Percentiles rank a stretch among this genome's conserved stretches.
phyloP scores from a whole-genome alignment of 2,113 vertebrate species.

The Sardina pilchardus region DNA sequence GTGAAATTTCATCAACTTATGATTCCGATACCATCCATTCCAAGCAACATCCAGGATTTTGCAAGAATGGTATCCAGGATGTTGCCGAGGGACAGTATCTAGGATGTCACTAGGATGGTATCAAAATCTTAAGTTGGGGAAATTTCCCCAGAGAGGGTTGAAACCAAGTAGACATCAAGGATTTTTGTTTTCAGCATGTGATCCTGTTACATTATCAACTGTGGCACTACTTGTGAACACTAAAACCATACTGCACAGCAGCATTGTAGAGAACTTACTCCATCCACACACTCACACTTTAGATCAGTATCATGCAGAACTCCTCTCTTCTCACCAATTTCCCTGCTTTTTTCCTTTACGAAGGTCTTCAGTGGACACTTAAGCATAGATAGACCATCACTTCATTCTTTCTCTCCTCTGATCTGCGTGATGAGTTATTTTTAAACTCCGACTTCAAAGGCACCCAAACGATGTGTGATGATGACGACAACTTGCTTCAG shows the following conservation, averaged over 20 bases:
- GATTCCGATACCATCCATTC: too few species aligned
- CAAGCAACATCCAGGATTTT: too few species aligned
- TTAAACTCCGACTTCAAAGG: neutral
- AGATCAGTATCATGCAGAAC: neutral
- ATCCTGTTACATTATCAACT: too few species aligned
- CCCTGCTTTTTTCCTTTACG: neutral
- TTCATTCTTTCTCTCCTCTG: neutral
- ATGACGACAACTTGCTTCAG: neutral
- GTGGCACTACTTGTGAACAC: neutral
- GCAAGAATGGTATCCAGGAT: too few species aligned
- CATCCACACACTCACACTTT: neutral
- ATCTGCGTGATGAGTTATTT: neutral
- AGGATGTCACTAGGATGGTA: too few species aligned
- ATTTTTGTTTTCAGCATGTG: too few species aligned
- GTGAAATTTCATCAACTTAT: too few species aligned
- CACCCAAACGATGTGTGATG: neutral
- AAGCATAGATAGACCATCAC: neutral
- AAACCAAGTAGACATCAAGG: too few species aligned
- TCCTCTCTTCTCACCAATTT: neutral
- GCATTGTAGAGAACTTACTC: neutral
- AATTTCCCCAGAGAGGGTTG: too few species aligned
- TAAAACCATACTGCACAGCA: neutral
- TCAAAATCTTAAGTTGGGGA: too few species aligned
- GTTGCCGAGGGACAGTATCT: too few species aligned
- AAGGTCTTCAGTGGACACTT: neutral